A percentile compares a stretch with the other conserved stretches of the same genome.
Evolutionary conservation across 2,113 vertebrate genomes (phyloP).

Genomic region (Lycaon pictus): DNA sequence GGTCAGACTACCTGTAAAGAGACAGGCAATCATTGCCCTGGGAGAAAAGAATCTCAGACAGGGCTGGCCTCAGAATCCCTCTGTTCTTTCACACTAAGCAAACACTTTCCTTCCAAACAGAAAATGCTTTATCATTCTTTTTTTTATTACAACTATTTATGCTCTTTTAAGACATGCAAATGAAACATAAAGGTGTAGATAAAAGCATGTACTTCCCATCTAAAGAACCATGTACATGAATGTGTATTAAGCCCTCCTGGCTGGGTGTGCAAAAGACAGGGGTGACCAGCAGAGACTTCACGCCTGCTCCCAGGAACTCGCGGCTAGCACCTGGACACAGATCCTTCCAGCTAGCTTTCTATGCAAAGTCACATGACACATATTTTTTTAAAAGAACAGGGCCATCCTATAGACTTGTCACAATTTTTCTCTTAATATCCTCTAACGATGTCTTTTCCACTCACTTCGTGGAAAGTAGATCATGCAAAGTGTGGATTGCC

Average conservation of each 20-base stretch:
- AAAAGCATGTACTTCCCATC: fast-evolving
- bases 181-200: not conserved
- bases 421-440: not conserved
- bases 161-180: not conserved
- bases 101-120: not conserved
- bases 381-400: not conserved
- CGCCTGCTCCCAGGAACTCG: not conserved
- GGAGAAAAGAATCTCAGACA: not conserved
- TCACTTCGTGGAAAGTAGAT: not conserved
- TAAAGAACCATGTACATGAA: fast-evolving
- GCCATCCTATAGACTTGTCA: not conserved
- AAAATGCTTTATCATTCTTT: not conserved
- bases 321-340: not conserved
- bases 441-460: not conserved
- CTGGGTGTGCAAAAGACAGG: too few relatives aligned
- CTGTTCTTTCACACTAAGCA: not conserved
- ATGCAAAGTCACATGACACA: not conserved
- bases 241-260: not conserved
- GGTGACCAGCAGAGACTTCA: too few relatives aligned
- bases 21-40: fast-evolving
- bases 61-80: not conserved
- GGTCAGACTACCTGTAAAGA: not conserved
- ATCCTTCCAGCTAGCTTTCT: not conserved
- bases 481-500: too few relatives aligned
- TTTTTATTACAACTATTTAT: not conserved